Conservation (phyloP, 1,140 invertebrate species). For the Euura lappo region DNA sequence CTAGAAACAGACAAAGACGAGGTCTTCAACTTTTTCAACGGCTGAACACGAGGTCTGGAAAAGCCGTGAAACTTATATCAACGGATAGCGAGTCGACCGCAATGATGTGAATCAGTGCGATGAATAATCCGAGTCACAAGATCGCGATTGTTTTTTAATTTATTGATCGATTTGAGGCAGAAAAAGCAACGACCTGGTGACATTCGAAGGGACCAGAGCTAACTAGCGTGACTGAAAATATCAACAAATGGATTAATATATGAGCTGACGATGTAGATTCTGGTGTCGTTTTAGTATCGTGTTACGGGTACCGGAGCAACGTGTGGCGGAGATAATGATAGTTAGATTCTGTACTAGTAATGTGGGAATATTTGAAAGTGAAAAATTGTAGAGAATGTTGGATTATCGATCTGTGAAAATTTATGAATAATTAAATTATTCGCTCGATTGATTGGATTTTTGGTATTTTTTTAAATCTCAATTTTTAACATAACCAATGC, state of each 20-base stretch:
- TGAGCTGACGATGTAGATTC: background rate
- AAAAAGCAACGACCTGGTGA: too few species aligned
- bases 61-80: too few species aligned
- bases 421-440: background rate
- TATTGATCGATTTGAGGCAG: too few species aligned
- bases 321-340: background rate
- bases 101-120: too few species aligned
- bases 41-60: too few species aligned
- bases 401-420: background rate
- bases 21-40: background rate
- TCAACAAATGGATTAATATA: background rate
- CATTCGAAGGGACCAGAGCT: too few species aligned
- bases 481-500: background rate
- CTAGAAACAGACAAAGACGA: conserved; percentile 26
- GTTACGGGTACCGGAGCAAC: background rate
- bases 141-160: too few species aligned
- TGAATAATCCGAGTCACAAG: too few species aligned
- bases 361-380: too few species aligned
- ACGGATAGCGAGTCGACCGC: too few species aligned
- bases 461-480: background rate
- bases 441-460: background rate
- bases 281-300: background rate
- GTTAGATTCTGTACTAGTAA: too few species aligned
- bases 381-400: background rate
- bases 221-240: background rate